These are phyloP conservation scores for Oryzias sinensis DNA, from an alignment of 2,797 vertebrate species.

Conservation along the genomic window DNA sequence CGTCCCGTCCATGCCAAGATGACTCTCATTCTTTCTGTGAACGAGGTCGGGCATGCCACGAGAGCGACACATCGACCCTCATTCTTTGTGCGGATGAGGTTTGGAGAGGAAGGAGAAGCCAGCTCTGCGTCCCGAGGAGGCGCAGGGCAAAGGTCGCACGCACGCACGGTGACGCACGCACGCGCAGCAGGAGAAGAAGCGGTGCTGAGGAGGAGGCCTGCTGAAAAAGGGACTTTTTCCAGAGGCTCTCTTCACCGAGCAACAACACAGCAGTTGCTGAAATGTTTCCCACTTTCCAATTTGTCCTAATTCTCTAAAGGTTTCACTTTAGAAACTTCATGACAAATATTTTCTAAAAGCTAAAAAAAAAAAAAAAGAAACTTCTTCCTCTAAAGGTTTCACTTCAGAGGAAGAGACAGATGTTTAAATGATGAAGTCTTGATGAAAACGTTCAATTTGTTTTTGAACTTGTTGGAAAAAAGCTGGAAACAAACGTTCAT, in stretches of 20 bases:
- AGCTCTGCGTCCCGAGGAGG: constrained; percentile 53
- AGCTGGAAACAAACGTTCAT: constrained; percentile 30
- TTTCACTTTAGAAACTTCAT: constrained; percentile 70
- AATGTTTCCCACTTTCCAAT: constrained; percentile 70
- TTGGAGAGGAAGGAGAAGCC: constrained; percentile 81
- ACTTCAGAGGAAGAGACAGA: constrained; percentile 60
- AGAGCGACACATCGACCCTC: constrained; percentile 79
- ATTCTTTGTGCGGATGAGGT: constrained; percentile 85
- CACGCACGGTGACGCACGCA: constrained; percentile 72
- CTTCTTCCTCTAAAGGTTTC: constrained; percentile 74
- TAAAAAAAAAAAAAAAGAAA: neutral
- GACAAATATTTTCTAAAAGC: constrained; percentile 26
- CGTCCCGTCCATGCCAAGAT: constrained; percentile 78
- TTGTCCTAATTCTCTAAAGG: constrained; percentile 74
- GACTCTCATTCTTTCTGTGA: constrained; percentile 80
- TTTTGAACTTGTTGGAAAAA: constrained; percentile 21
- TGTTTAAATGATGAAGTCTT: neutral
- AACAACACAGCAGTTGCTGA: constrained; percentile 58
- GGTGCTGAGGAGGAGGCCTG: constrained; percentile 74
- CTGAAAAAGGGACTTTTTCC: constrained; percentile 73
- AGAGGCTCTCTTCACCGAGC: constrained; percentile 65
- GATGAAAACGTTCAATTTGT: neutral
- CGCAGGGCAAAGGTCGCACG: constrained; percentile 65
- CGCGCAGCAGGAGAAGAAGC: constrained; percentile 79
- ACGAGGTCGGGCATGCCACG: constrained; percentile 74